Base-by-base conservation (phyloP, 2,888 invertebrate species). In the Ormyrus nitidulus region DNA sequence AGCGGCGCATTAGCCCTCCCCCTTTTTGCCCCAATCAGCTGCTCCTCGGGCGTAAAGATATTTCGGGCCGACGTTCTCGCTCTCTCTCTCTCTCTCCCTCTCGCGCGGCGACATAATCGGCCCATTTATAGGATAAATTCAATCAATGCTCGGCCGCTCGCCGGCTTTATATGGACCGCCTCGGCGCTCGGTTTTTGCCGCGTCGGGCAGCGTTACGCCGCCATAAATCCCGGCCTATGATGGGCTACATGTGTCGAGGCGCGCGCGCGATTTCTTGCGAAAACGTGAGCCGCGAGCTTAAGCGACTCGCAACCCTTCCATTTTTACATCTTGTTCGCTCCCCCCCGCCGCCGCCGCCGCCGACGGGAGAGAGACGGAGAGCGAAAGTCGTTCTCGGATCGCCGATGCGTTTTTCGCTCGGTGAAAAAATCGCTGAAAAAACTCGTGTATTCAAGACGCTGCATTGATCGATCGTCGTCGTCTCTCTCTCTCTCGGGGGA, bases 171-270 rank as follows among this genome's bases (percentile, higher is more conserved):
- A 78, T 68, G 81, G 81, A 58, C 58, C 78, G 81, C 72, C 72
- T 70, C 69, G 66, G 73, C 58, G 79, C 77, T 73, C 66, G 56
- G 75, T 64, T 77, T 76, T 69, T 73, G 44, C 76, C 64, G 13
- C 1, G 9, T 64, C 53, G 48, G 65, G 34, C 6, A 49, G 64
- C 62, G 61, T 53, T 61, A 64, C 64, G 61, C 54, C 44, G 62
- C 77, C 86, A 88, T 90, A 90, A 90, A 89, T 90, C 88, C 87
- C 85, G 84, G 84, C 85, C 89, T 89, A 89, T 90, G 89, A 90
- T 89, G 89, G 88, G 87, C 88, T 88, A 90, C 90, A 90, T 90
- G 90, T 89, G 90, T 89, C 87, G 88, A 87, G 87, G 88, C 88
- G 88, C 88, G 87, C 89, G 88, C 87, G 88, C 87, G 87, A 85